Evolutionary conservation across 2,797 vertebrate genomes (phyloP).

Genomic region (Lepus townsendii): DNA sequence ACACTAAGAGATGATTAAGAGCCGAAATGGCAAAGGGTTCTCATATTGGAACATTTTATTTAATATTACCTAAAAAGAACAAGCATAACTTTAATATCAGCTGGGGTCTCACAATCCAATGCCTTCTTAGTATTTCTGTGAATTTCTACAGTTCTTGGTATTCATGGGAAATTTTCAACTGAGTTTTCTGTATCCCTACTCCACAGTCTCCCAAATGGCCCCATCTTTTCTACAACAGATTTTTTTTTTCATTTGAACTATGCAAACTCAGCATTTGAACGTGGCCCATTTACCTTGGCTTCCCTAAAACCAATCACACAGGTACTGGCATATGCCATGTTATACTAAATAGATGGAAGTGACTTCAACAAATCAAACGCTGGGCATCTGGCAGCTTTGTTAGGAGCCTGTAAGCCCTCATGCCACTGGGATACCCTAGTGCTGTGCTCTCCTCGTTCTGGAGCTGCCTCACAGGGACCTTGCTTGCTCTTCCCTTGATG

Average conservation of each 20-base stretch:
- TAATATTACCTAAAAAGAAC: background rate
- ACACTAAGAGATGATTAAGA: background rate
- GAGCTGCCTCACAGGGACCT: background rate
- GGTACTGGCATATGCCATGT: background rate
- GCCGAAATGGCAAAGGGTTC: background rate
- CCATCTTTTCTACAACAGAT: background rate
- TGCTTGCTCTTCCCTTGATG: background rate
- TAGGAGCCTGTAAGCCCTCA: background rate
- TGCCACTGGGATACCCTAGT: background rate
- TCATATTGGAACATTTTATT: background rate
- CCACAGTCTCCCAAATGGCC: no score
- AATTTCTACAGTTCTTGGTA: background rate
- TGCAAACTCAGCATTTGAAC: background rate
- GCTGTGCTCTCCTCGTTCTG: accelerated
- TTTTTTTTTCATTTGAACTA: background rate
- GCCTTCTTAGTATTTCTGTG: background rate
- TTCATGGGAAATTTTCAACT: background rate
- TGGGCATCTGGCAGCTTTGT: no score
- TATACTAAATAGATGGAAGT: background rate
- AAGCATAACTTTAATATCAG: background rate
- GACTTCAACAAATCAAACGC: background rate
- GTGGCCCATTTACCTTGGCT: background rate
- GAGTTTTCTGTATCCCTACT: background rate
- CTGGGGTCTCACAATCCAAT: background rate
- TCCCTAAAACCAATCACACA: background rate